Conservation (phyloP, 35 echinoderm and acorn worm species). For the Lytechinus variegatus region DNA sequence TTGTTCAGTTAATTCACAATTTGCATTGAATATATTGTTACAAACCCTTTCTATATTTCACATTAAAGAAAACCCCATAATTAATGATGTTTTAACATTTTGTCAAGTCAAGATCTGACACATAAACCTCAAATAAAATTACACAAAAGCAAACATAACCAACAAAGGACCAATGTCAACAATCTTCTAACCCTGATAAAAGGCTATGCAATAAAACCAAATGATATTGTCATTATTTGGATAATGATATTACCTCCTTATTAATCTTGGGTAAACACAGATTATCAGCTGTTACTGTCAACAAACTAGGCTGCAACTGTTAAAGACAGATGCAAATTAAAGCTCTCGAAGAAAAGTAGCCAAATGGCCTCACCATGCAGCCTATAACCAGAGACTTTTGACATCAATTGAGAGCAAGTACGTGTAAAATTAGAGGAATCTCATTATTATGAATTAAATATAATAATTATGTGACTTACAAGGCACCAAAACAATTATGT, state of each 20-base stretch:
- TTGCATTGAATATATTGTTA: neutral
- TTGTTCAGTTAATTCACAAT: neutral
- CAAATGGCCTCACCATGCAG: neutral
- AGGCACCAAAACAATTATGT: too few species aligned
- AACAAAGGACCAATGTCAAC: neutral
- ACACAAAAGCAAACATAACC: neutral
- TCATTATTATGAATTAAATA: too few species aligned
- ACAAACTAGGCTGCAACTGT: neutral
- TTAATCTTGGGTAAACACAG: neutral
- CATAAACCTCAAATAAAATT: neutral
- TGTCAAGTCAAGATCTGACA: neutral
- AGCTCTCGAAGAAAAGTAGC: neutral
- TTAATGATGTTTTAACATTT: neutral
- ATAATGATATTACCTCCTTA: conserved; percentile 6
- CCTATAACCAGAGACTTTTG: neutral
- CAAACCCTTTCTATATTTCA: neutral
- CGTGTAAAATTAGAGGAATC: too few species aligned
- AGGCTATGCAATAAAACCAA: neutral
- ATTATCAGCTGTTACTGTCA: conserved; percentile 12
- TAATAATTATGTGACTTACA: too few species aligned
- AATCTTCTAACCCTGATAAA: neutral
- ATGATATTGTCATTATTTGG: conserved; percentile 13
- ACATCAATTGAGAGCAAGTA: neutral
- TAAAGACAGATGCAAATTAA: neutral
- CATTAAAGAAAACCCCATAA: neutral